Base-by-base conservation (phyloP, 1,140 invertebrate species). In the Ceratosolen solmsi region DNA sequence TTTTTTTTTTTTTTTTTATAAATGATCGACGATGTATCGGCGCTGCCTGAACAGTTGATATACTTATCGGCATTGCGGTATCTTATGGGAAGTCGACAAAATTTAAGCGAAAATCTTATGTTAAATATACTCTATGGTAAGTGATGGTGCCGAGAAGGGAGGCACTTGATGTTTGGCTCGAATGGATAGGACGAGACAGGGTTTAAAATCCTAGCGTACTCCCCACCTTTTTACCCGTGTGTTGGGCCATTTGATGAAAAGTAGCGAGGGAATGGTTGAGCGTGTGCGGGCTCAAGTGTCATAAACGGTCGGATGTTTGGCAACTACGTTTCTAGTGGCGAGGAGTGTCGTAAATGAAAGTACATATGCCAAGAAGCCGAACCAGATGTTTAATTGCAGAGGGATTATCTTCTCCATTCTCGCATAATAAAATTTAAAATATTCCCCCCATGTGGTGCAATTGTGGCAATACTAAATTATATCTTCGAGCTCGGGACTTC, bases 361-460 rank as follows among this genome's bases (percentile, higher is more conserved):
- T 68, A 46, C 70, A 41, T 73, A 51, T 72, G 56, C 27, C 54
- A 33, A 25, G 38, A 65, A 33, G 41, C 76, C 65, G 27, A 60
- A 73, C n/a, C 71, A 81, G 70, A 74, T 81, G 71, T 75, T 80
- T 74, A 68, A 77, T 77, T 77, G 75, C 75, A 36, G 63, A 63
- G 63, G 76, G 17, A 54, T 78, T 51, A 70, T 68, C 56, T 36
- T 46, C 30, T 76, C 36, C 36, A 58, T 76, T 22, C 4, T 27
- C 46, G 72, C 46, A 8, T 74, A 74, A 54, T 74, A 51, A 54
- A 49, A 49, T 51, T 27, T 51, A 9, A 22, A 49, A 51, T 30
- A 46, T 51, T 49, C 15, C 1, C 13, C 11, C 46, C 71, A 74
- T 51, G 72, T 51, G 41, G 70, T 9, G 9, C n/a, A 38, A 68